Evolutionary conservation across 1,140 invertebrate species (phyloP).

Genomic region (Tetragnatha versicolor): DNA sequence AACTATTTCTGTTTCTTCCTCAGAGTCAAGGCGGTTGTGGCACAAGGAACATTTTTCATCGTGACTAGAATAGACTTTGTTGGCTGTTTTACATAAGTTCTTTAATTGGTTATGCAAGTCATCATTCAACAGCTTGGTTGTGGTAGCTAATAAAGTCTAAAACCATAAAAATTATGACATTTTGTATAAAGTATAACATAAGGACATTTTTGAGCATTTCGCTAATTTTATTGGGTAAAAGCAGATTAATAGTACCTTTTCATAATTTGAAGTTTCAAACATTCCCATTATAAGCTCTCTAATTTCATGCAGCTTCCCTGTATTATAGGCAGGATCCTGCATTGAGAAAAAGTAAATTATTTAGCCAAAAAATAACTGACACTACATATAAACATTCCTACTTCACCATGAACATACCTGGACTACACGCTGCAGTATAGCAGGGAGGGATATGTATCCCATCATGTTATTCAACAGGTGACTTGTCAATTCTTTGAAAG

Average conservation of each 20-base stretch:
- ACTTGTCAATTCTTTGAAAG: slow-evolving; percentile 65
- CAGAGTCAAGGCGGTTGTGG: slow-evolving; percentile 56
- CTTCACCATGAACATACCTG: slow-evolving; percentile 58
- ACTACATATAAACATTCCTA: not conserved
- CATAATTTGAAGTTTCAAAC: slow-evolving; percentile 70
- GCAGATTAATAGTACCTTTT: slow-evolving; percentile 59
- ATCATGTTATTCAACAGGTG: slow-evolving; percentile 71
- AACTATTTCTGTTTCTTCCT: slow-evolving; percentile 59
- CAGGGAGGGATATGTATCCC: slow-evolving; percentile 69
- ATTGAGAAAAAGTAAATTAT: slow-evolving; percentile 51
- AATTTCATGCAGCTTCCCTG: slow-evolving; percentile 69
- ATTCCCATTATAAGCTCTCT: slow-evolving; percentile 68
- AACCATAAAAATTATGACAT: slow-evolving; percentile 19
- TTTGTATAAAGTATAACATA: not conserved
- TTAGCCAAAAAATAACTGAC: too few relatives aligned
- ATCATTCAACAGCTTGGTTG: slow-evolving; percentile 65
- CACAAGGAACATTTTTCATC: slow-evolving; percentile 63
- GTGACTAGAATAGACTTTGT: slow-evolving; percentile 61
- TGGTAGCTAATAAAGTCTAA: slow-evolving; percentile 64
- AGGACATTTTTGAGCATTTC: not conserved
- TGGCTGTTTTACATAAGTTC: slow-evolving; percentile 61
- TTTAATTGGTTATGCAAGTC: slow-evolving; percentile 64
- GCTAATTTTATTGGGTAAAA: not conserved
- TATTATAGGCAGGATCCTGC: slow-evolving; percentile 67
- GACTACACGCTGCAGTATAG: slow-evolving; percentile 69